phyloP scores from a whole-genome alignment of 2,888 invertebrate genomes.

The Thymelicus acteon region DNA sequence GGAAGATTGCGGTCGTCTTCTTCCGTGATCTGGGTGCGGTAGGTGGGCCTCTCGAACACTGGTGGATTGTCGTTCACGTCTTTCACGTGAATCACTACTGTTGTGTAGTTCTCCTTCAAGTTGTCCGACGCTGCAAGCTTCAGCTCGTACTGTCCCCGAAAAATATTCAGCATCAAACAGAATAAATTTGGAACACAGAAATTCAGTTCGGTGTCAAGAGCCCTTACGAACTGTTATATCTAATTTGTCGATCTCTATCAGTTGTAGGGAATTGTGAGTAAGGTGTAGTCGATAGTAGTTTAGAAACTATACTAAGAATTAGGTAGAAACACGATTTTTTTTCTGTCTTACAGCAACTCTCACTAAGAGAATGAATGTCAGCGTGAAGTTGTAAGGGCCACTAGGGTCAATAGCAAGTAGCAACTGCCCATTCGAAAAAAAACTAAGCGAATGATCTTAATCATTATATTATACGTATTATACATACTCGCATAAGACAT shows the following conservation, averaged over 20 bases:
- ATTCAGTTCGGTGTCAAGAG: not conserved
- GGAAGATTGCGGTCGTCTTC: conserved; percentile 97
- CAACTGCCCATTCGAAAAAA: too few species aligned
- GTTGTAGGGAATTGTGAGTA: not conserved
- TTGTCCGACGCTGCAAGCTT: conserved; percentile 98
- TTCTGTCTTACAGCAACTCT: too few species aligned
- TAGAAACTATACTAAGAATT: too few species aligned
- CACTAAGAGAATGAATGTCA: too few species aligned
- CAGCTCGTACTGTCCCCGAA: conserved; percentile 92
- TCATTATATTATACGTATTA: too few species aligned
- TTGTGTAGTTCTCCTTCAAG: conserved; percentile 98
- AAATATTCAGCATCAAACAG: conserved; percentile 39
- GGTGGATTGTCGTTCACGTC: conserved; percentile 99
- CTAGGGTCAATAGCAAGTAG: too few species aligned
- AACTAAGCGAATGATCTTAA: too few species aligned
- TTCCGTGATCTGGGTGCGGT: conserved; percentile 97
- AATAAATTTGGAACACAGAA: too few species aligned
- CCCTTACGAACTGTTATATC: not conserved
- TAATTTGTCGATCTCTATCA: not conserved
- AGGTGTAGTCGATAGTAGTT: too few species aligned
- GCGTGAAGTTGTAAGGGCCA: too few species aligned
- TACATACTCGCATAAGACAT: too few species aligned
- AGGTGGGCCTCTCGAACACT: conserved; percentile 97
- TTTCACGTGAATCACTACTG: conserved; percentile 98
- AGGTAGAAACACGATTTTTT: too few species aligned